These are phyloP conservation scores for Seriola quinqueradiata DNA, from an alignment of 2,113 vertebrate species.

Conservation along the genomic window DNA sequence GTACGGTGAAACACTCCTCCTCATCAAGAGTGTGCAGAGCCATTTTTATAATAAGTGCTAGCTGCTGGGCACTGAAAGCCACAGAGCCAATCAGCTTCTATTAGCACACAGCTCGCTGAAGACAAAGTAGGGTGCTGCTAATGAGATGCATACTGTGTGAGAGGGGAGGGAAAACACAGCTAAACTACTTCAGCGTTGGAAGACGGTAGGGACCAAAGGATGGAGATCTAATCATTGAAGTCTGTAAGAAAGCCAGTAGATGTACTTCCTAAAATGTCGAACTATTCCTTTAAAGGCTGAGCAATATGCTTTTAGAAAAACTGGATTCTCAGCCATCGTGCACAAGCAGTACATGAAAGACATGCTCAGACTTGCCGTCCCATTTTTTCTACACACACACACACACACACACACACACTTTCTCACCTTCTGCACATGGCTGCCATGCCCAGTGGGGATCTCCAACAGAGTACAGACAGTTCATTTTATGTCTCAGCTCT, in stretches of 20 bases:
- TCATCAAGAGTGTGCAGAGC: slow-evolving; percentile 40
- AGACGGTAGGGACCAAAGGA: background rate
- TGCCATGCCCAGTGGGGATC: slow-evolving; percentile 27
- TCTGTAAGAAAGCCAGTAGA: background rate
- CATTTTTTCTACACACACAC: background rate
- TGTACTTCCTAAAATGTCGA: background rate
- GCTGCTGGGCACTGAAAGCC: slow-evolving; percentile 50
- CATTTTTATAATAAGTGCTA: slow-evolving; percentile 68
- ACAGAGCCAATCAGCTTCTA: slow-evolving; percentile 54
- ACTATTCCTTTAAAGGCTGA: background rate
- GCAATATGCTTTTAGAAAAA: background rate
- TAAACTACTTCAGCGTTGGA: background rate
- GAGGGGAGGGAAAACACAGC: slow-evolving; percentile 15
- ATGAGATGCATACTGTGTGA: slow-evolving; percentile 56
- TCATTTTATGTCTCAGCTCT: slow-evolving; percentile 51
- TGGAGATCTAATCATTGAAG: background rate
- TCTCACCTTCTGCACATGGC: background rate
- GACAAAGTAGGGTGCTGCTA: slow-evolving; percentile 48
- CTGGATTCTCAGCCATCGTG: background rate
- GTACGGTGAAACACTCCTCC: background rate
- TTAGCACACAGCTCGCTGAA: slow-evolving; percentile 57
- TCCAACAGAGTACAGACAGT: slow-evolving; percentile 33
- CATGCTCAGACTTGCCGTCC: background rate
- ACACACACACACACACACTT: background rate
- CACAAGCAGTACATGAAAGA: background rate